phyloP scores from a whole-genome alignment of 2,113 vertebrate species.

The Fulica atra region DNA sequence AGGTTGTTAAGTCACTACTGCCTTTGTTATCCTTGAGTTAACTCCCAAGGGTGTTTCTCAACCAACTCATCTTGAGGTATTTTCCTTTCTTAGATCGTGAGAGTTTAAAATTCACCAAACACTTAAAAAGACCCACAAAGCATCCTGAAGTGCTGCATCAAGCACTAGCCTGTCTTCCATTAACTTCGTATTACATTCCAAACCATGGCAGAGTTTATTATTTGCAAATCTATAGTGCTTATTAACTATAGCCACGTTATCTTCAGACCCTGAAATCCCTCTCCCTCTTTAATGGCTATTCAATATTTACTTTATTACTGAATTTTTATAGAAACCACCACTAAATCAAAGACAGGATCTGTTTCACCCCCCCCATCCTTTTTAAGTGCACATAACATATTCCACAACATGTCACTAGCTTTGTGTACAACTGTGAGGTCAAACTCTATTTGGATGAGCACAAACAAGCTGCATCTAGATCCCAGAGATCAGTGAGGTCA shows the following conservation, averaged over 20 bases:
- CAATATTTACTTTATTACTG: background rate
- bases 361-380: background rate
- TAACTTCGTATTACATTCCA: background rate
- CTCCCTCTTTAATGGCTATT: background rate
- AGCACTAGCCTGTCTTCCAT: background rate
- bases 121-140: background rate
- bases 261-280: background rate
- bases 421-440: background rate
- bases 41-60: background rate
- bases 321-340: background rate
- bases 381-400: background rate
- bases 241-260: background rate
- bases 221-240: background rate
- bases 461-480: background rate
- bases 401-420: accelerated
- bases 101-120: background rate
- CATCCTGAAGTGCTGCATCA: background rate
- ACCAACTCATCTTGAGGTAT: background rate
- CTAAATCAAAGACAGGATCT: background rate
- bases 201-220: background rate
- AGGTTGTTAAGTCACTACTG: background rate
- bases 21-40: background rate
- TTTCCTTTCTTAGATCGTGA: background rate
- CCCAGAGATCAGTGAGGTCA: background rate
- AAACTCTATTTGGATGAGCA: background rate